Evolutionary conservation across 2,888 invertebrate species (phyloP), one percentile per base, ranked within the genome.

Genomic region (Stictocephala bisonia): DNA sequence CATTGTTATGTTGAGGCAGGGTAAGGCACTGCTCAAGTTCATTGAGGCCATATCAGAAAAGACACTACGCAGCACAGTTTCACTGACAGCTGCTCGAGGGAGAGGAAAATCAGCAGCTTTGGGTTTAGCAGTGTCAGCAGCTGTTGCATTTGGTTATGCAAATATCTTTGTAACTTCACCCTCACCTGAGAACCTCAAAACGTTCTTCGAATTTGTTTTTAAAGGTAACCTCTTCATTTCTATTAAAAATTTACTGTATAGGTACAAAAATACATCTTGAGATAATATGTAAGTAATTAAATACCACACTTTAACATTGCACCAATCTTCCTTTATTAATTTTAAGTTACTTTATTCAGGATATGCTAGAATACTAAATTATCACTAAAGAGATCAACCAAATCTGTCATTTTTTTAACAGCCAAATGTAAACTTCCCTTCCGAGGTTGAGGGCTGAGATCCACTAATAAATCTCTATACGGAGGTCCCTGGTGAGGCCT

Each of bases 121-220:
- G 50, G 99, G 99, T 0, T 86, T 99, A 20, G 91, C 98, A 0
- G 91, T 99, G 15, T 93, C 95, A 7, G 94, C 92, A 0, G 93
- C 95, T 0, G 88, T 95, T 1, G 91, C 94, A 0, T 92, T 93
- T 80, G 91, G 92, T 24, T 95, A 94, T 82, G 94, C 96, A 41
- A 97, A 97, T 83, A 93, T 98, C 75, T 99, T 97, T 85, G 97
- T 99, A 40, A 98, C 99, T 0, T 96, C 97, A 69, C 99, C 99
- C 0, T 95, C 95, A 83, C 99, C 99, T 0, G 99, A 99, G 85
- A 99, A 99, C 86, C 88, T 99, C 82, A 95, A 94, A 75, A 99
- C 99, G 0, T 87, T 99, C 9, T 99, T 99, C 84, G 96, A 99
- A 83, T 99, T 99, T 84, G 88, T 98, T 2, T 90, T 98, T 71